A percentile compares a stretch with the other conserved stretches of the same genome.
phyloP scores from a whole-genome alignment of 53 echinoderm and acorn worm genomes.

The Paracentrotus lividus region DNA sequence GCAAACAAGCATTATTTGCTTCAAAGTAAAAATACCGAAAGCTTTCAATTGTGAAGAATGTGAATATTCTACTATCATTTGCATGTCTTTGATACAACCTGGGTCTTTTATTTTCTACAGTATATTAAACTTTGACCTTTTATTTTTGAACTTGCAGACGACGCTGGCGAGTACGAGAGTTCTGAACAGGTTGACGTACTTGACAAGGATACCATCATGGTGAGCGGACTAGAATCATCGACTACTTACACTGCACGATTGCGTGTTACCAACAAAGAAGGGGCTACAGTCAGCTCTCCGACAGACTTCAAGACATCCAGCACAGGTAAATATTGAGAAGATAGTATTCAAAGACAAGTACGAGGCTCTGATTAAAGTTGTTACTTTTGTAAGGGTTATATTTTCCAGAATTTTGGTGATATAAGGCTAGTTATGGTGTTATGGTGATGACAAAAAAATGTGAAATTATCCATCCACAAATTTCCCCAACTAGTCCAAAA shows the following conservation, averaged over 20 bases:
- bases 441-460: no score
- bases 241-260: conserved; percentile 58
- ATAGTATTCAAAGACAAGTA: no score
- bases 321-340: conserved; percentile 29
- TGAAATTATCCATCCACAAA: no score
- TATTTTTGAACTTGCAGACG: neutral
- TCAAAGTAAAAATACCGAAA: no score
- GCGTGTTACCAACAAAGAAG: conserved; percentile 47
- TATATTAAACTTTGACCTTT: neutral
- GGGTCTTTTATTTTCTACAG: neutral
- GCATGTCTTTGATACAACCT: neutral
- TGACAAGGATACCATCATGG: conserved; percentile 55
- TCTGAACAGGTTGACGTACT: conserved; percentile 66
- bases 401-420: no score
- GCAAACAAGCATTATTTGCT: neutral
- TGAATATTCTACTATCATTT: neutral
- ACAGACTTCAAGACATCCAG: conserved; percentile 56
- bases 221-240: conserved; percentile 27
- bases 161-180: neutral
- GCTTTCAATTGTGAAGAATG: neutral
- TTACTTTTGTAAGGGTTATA: no score
- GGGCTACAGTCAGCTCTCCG: neutral
- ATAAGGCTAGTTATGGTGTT: no score
- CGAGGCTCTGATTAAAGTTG: no score
- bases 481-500: no score